A percentile compares a stretch with the other conserved stretches of the same genome.
These are phyloP conservation scores for Centropus unirufus DNA, from an alignment of 2,113 vertebrate genomes.

Conservation along the genomic window DNA sequence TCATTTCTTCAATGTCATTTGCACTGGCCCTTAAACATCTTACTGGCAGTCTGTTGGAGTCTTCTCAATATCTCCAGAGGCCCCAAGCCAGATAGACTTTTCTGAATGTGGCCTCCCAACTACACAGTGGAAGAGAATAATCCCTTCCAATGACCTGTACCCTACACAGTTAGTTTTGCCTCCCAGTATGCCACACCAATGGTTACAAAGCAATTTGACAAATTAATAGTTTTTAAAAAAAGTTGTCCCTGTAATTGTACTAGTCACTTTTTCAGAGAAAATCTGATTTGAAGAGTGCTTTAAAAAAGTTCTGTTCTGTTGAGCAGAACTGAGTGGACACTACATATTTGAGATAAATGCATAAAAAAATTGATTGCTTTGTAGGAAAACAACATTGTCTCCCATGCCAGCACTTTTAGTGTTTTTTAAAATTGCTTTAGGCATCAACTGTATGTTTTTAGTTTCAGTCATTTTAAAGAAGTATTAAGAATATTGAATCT, in stretches of 20 bases:
- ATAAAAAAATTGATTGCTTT: neutral
- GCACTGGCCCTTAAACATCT: neutral
- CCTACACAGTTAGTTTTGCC: neutral
- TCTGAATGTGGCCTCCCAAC: neutral
- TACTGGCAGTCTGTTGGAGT: neutral
- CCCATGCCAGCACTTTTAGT: neutral
- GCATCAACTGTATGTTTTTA: neutral
- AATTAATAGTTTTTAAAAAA: neutral
- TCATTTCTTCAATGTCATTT: neutral
- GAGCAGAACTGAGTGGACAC: neutral
- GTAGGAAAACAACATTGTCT: neutral
- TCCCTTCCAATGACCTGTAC: neutral
- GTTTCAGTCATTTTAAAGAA: neutral
- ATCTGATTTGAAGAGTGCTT: neutral
- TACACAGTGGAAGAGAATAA: neutral
- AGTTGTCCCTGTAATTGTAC: neutral
- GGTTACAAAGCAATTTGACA: neutral
- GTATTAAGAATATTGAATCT: conserved; percentile 3
- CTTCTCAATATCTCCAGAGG: neutral
- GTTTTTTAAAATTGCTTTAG: conserved; percentile 3
- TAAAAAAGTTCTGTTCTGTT: neutral
- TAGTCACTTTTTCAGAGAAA: neutral
- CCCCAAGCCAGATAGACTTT: neutral
- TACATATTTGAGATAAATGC: neutral
- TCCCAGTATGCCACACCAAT: neutral